These are phyloP conservation scores for Gouania willdenowi DNA, from an alignment of 2,797 vertebrate species.

Conservation along the genomic window DNA sequence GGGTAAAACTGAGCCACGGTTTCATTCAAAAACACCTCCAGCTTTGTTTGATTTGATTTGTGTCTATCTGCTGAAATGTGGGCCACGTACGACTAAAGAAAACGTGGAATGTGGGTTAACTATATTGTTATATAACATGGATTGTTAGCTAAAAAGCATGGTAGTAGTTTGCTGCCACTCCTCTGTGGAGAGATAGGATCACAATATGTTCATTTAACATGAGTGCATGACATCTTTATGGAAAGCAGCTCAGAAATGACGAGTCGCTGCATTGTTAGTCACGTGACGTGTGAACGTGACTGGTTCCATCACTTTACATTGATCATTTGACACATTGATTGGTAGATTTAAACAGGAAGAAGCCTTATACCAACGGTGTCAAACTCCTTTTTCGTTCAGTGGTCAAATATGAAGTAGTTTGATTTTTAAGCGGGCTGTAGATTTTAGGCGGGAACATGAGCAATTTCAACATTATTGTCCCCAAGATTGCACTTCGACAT, in stretches of 20 bases:
- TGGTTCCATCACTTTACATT: no score
- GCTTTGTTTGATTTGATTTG: slow-evolving; percentile 43
- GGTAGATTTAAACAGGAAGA: no score
- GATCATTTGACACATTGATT: slow-evolving; percentile 2
- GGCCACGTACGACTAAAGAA: slow-evolving; percentile 52
- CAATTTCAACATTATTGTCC: no score
- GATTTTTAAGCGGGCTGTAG: no score
- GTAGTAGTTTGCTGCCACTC: slow-evolving; percentile 20
- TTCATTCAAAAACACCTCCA: slow-evolving; percentile 33
- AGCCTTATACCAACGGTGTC: no score
- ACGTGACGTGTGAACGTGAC: no score
- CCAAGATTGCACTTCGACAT: no score
- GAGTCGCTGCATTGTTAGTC: no score
- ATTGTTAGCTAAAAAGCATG: slow-evolving; percentile 26
- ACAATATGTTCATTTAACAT: neutral
- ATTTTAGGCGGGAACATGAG: no score
- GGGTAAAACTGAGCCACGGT: slow-evolving; percentile 27
- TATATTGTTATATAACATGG: slow-evolving; percentile 54
- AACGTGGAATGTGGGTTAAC: slow-evolving; percentile 69
- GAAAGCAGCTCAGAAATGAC: no score
- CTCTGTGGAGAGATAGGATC: slow-evolving; percentile 8
- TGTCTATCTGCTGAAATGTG: slow-evolving; percentile 49
- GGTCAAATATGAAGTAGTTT: no score
- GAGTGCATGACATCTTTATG: neutral
- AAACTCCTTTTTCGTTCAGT: no score